Base-by-base conservation (phyloP, 1,140 invertebrate genomes). In the Epicauta chinensis region DNA sequence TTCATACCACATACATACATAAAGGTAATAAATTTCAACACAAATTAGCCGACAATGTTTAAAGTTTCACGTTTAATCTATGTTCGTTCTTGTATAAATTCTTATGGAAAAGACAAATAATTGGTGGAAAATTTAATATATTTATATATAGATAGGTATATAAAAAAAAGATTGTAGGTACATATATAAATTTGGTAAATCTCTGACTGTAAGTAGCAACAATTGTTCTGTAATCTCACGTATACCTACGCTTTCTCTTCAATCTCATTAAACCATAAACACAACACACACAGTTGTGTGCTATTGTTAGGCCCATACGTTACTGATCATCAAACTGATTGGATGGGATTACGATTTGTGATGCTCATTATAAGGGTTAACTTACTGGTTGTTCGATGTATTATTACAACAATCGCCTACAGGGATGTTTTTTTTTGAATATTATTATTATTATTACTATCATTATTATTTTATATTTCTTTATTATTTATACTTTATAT, bases 231-330 rank as follows among this genome's bases (percentile, higher is more conserved):
- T 16, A 23, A 37, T 47, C 45, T 34, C 45, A 38, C 35, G 34
- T 47, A 23, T 17, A 16, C 45, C 45, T 29, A 47, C 45, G 45
- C 45, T 32, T 16, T 23, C 23, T 23, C 23, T 38, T 47, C 13
- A 15, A 37, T 38, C 53, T 55, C 53, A 55, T 55, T 55, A 55
- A 50, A 46, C 39, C 53, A 43, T 43, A 55, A 55, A 55, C 38
- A 48, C 53, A 55, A 46, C 52, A n/a, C n/a, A n/a, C n/a, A n/a
- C 23, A 23, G 23, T 23, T 23, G 23, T 23, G 53, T 46, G 32
- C 37, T 44, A 55, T 55, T 55, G 53, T 53, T 50, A 11, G 30
- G 47, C 16, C 39, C 42, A 39, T 55, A 50, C 46, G 36, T 30
- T 35, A 53, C 42, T 53, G 51, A 53, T 53, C 37, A 53, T 34